Base-by-base conservation (phyloP, 2,888 invertebrate genomes). In the Agrotis exclamationis region DNA sequence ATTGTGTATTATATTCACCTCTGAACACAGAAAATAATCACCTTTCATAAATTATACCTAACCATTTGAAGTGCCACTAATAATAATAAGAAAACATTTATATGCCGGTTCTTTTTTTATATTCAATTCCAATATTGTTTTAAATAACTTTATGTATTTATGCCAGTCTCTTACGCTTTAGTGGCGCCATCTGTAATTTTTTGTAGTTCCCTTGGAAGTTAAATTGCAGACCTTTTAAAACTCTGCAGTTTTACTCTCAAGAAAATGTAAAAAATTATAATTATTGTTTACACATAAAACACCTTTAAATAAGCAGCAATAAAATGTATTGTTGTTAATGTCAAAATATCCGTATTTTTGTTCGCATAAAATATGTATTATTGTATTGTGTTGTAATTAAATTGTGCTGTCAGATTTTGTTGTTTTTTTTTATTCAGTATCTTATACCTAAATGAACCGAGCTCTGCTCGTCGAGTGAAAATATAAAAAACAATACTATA, bases 1-100 rank as follows among this genome's bases (percentile, higher is more conserved):
- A 9, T 6, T 58, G 16, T 76, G 39, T 67, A 20, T 72, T 20
- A 20, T 73, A 20, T 39, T 60, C 22, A 54, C 11, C 2, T 44
- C 3, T 18, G 1, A 44, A 39, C 16, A 39, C 6, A 53, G 24
- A 24, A 16, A 51, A n/a, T 28, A 5, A 51, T 24, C 13, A 5
- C 7, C 22, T 6, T 14, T n/a, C 13, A 47, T 20, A 18, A 51
- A 58, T n/a, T 54, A 22, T 20, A n/a, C n/a, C n/a, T n/a, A 9
- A n/a, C 18, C n/a, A 33, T 48, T 14, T 59, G 48, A 58, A 54
- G 16, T 45, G 18, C 20, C 22, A 33, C 33, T n/a, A 13, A 56
- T 33, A 18, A 5, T 54, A 16, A n/a, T 28, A 54, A 39, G 39
- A 39, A 39, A 39, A 39, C 9, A 11, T 9, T 39, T 39, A 39